These are phyloP conservation scores for Alviniconcha strummeri DNA, from an alignment of 2,888 invertebrate genomes.

Conservation along the genomic window DNA sequence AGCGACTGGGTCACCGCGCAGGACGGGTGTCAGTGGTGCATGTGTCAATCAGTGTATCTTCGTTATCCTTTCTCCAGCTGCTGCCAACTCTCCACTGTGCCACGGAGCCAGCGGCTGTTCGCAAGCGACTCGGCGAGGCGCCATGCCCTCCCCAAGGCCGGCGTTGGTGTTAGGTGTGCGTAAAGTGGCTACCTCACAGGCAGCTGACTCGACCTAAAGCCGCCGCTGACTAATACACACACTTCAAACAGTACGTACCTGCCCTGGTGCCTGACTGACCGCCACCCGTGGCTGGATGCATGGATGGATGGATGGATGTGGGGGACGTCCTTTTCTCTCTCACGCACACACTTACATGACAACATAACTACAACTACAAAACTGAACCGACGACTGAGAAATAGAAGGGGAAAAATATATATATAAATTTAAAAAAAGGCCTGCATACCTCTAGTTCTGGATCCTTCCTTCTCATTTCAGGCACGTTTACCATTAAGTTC, in stretches of 20 bases:
- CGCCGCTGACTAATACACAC: neutral
- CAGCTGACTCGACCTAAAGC: neutral
- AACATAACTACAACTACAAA: no score
- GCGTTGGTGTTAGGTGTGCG: neutral
- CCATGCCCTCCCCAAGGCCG: neutral
- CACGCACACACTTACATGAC: no score
- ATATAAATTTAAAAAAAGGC: neutral
- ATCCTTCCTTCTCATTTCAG: conserved; percentile 49
- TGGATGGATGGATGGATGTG: no score
- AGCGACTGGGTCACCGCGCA: no score
- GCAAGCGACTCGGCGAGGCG: neutral
- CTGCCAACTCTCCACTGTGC: neutral
- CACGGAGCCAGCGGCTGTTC: neutral
- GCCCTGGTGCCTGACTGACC: neutral
- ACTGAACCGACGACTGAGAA: no score
- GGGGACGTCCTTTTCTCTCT: no score
- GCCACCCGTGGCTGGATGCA: neutral
- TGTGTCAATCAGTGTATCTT: neutral
- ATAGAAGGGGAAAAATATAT: neutral
- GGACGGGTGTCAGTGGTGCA: neutral
- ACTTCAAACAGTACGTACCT: neutral
- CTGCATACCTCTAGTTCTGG: conserved; percentile 1
- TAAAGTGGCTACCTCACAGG: neutral
- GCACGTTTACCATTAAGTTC: conserved; percentile 67
- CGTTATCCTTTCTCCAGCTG: conserved; percentile 17